Evolutionary conservation across 2,113 vertebrate species (phyloP).

Genomic region (Poicephalus gulielmi): DNA sequence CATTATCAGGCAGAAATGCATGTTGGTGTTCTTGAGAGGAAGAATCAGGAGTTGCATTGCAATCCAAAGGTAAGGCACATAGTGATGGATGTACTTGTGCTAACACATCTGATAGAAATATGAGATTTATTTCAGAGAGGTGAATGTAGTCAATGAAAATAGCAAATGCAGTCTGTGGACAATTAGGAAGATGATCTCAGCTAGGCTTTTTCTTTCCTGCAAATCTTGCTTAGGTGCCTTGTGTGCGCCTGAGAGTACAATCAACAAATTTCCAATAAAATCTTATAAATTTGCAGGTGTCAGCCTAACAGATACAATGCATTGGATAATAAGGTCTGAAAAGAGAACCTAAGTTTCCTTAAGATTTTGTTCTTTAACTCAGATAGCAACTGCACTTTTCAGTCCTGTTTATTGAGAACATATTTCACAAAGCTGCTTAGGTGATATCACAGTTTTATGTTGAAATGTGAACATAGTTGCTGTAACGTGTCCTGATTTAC

Average conservation of each 20-base stretch:
- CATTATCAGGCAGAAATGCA: neutral
- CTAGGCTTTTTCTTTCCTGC: neutral
- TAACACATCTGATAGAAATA: neutral
- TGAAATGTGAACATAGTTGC: constrained; percentile 3
- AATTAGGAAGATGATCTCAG: neutral
- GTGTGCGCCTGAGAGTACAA: neutral
- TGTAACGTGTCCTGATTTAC: constrained; percentile 47
- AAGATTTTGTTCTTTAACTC: constrained; percentile 2
- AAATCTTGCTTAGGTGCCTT: neutral
- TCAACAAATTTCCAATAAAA: neutral
- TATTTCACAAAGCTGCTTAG: constrained; percentile 41
- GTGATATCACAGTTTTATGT: constrained; percentile 23
- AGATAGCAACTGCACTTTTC: neutral
- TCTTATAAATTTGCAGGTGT: neutral
- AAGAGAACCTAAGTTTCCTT: neutral
- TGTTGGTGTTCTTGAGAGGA: neutral
- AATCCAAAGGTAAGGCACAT: neutral
- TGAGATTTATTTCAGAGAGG: neutral
- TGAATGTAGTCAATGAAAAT: neutral
- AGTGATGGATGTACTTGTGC: neutral
- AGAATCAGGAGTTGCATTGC: neutral
- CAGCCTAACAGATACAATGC: neutral
- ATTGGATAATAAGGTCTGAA: neutral
- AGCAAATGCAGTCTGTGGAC: neutral
- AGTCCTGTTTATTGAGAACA: neutral